A percentile compares a stretch with the other conserved stretches of the same genome.
Conservation (phyloP, 2,888 invertebrate species). For the Acrocyrtus sp. region DNA sequence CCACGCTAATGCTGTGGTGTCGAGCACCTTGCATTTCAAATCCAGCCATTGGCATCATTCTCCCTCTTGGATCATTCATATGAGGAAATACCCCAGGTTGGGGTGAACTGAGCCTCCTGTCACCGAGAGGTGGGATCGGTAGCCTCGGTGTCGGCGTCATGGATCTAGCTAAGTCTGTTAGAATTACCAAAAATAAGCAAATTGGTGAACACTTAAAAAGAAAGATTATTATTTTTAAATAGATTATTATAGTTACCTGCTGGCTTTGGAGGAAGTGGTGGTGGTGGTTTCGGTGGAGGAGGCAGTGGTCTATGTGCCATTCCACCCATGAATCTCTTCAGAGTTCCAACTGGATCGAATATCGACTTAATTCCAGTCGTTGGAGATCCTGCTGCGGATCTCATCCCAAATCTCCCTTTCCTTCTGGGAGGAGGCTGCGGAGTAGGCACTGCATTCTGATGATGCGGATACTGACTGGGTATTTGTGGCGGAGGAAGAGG, state of each 20-base stretch:
- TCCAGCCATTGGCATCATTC: constrained; percentile 60
- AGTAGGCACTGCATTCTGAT: constrained; percentile 68
- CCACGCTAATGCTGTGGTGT: constrained; percentile 57
- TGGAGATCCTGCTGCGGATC: constrained; percentile 57
- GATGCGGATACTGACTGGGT: constrained; percentile 65
- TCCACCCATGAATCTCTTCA: constrained; percentile 65
- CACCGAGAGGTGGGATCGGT: constrained; percentile 26
- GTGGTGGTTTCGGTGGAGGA: constrained; percentile 68
- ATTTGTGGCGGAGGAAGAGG: constrained; percentile 64
- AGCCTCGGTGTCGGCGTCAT: constrained; percentile 51
- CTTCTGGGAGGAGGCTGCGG: constrained; percentile 72
- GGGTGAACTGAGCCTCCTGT: constrained; percentile 51
- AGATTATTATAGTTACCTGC: constrained; percentile 7
- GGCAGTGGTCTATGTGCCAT: constrained; percentile 71
- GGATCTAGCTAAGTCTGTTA: constrained; percentile 36
- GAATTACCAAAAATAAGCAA: no score
- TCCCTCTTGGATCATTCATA: neutral
- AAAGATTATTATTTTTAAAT: no score
- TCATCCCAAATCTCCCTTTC: constrained; percentile 67
- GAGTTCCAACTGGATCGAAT: constrained; percentile 69
- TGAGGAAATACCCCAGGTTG: constrained; percentile 27
- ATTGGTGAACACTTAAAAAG: no score
- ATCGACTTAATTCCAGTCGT: constrained; percentile 49
- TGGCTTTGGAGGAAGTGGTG: constrained; percentile 56
- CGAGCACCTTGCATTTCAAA: constrained; percentile 60